Base-by-base conservation (phyloP, 1,140 invertebrate genomes). In the Sarcophaga peregrina region DNA sequence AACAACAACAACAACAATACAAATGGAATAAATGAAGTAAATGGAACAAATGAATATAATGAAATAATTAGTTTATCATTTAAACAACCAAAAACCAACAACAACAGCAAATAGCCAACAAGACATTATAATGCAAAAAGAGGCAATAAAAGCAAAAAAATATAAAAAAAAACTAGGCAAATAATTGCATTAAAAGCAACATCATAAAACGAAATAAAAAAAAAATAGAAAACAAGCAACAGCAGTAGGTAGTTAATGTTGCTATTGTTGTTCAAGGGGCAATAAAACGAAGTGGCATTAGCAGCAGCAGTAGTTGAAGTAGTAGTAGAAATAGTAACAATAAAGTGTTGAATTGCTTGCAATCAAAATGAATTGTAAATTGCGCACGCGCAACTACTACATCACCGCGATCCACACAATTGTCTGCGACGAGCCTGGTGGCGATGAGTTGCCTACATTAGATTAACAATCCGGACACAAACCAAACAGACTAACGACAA, bases 291-390 rank as follows among this genome's bases (percentile, higher is more conserved):
- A 25, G 62, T 8, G 37, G 8, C 62, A 17, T 25, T 72, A 72
- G 37, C 62, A 72, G 17, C n/a, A 20, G 17, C 47, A n/a, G 15
- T 76, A 58, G 3, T 58, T 1, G 54, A 1, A n/a, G 54, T n/a
- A n/a, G 54, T n/a, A 58, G 54, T 58, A n/a, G 54, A 15, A 58
- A 13, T 7, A 7, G 54, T 78, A n/a, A 20, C 75, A 78, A 78
- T 78, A 78, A 78, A 78, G 75, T 78, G 75, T 78, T 81, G 80
- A 81, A 83, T 83, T 83, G 82, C 76, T 20, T 80, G 47, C 82
- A 72, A 80, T 15, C 58, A 83, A 83, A 83, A 83, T 83, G 83
- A 82, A 83, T 83, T 81, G 83, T 75, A 83, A 83, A 83, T 83
- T 82, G 83, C 80, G 83, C 83, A 83, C 83, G 83, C 83, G 83